phyloP scores from a whole-genome alignment of 2,113 vertebrate genomes.

The Scytalopus superciliaris region DNA sequence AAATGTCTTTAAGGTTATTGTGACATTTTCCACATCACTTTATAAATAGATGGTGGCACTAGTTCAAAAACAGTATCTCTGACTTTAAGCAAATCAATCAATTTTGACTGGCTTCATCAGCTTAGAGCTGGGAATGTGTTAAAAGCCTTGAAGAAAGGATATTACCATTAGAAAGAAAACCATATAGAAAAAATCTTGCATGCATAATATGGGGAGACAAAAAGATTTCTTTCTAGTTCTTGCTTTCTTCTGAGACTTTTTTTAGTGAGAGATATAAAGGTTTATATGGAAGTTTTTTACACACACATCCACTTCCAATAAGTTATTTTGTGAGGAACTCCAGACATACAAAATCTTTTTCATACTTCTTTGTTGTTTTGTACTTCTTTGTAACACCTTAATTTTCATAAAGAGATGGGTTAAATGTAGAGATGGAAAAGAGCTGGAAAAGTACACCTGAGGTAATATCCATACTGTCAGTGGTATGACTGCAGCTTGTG shows the following conservation, averaged over 20 bases:
- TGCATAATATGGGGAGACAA: neutral
- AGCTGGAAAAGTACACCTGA: neutral
- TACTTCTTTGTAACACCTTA: neutral
- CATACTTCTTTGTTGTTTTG: neutral
- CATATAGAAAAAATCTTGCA: neutral
- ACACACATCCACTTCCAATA: neutral
- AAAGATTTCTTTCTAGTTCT: neutral
- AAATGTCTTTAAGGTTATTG: conserved; percentile 12
- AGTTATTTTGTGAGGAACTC: neutral
- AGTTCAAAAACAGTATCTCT: neutral
- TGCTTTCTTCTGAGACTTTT: neutral
- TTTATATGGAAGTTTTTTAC: neutral
- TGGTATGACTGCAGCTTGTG: neutral
- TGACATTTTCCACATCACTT: conserved; percentile 13
- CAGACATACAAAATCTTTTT: neutral
- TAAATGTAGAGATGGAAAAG: neutral
- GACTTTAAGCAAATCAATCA: neutral
- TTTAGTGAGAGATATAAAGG: neutral
- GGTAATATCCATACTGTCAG: neutral
- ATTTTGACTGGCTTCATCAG: neutral
- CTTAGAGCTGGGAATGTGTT: neutral
- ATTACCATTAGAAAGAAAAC: neutral
- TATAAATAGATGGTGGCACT: neutral
- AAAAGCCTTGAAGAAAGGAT: neutral
- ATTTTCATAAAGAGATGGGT: neutral